A percentile compares a stretch with the other conserved stretches of the same genome.
phyloP scores from a whole-genome alignment of 2,113 vertebrate species.

The Melanerpes aurifrons region DNA sequence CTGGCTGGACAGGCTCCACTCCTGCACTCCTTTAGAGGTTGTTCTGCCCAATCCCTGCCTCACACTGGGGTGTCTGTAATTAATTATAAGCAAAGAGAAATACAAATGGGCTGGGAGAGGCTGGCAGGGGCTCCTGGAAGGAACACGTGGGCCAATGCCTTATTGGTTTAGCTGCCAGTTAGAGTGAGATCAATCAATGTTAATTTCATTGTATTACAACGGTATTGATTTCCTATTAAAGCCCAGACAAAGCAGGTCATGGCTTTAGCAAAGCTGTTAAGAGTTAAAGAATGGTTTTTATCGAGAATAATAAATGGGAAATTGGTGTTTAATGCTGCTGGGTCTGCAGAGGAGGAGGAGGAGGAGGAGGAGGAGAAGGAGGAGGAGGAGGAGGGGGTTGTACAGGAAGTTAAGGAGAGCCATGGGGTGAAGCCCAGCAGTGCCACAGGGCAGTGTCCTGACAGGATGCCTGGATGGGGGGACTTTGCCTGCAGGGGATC shows the following conservation, averaged over 20 bases:
- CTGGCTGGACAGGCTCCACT: not conserved
- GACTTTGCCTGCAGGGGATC: not conserved
- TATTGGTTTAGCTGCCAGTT: constrained; percentile 59
- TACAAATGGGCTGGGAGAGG: not conserved
- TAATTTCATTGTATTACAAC: constrained; percentile 74
- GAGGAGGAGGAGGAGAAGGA: not conserved
- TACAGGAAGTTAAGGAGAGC: rapidly evolving
- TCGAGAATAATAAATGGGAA: constrained; percentile 30
- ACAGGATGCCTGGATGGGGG: not conserved
- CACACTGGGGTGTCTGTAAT: not conserved
- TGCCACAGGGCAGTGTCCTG: not conserved
- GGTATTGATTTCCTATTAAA: constrained; percentile 75
- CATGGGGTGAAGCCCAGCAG: too few relatives aligned
- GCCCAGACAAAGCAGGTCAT: constrained; percentile 61
- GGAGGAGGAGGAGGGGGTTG: not conserved
- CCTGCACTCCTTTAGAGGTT: not conserved
- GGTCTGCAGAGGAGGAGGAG: not conserved
- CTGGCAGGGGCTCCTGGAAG: not conserved
- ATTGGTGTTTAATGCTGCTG: not conserved
- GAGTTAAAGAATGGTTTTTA: constrained; percentile 40
- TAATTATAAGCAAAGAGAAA: constrained; percentile 55
- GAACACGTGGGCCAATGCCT: not conserved
- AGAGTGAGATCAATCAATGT: constrained; percentile 71
- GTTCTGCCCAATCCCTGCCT: not conserved
- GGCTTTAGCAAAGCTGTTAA: constrained; percentile 67